Evolutionary conservation across 1,140 invertebrate species (phyloP).

Genomic region (Drosophila aff.): DNA sequence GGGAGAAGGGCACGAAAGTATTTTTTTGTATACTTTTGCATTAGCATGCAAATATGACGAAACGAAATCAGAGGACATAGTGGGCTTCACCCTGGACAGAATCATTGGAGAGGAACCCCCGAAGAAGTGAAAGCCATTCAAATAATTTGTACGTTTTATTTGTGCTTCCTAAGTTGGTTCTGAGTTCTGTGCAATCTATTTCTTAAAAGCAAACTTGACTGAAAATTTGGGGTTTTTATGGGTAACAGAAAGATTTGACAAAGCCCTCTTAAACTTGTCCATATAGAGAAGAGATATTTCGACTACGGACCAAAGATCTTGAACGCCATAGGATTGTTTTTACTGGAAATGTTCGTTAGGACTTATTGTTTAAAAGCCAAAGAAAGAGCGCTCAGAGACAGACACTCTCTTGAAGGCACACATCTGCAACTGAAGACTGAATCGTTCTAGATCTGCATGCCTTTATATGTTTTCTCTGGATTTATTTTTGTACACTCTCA

Average conservation of each 20-base stretch:
- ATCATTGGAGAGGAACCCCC: neutral
- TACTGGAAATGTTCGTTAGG: too few species aligned
- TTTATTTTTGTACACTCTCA: neutral
- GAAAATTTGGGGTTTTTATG: neutral
- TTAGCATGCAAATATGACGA: conserved; percentile 31
- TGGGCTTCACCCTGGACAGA: neutral
- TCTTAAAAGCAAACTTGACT: neutral
- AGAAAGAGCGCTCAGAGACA: too few species aligned
- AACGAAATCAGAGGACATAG: conserved; percentile 21
- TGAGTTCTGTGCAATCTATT: neutral
- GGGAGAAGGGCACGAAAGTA: neutral
- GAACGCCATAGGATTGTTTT: neutral
- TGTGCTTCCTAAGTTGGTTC: neutral
- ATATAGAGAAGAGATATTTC: too few species aligned
- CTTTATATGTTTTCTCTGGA: neutral
- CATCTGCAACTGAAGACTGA: too few species aligned
- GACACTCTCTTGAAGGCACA: too few species aligned
- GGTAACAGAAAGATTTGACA: neutral
- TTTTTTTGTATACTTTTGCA: conserved; percentile 20
- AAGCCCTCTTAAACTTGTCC: too few species aligned
- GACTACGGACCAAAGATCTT: too few species aligned
- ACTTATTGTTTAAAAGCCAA: too few species aligned
- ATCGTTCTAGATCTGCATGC: neutral
- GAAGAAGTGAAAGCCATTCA: neutral
- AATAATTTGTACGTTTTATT: conserved; percentile 2